A percentile compares a stretch with the other conserved stretches of the same genome.
Evolutionary conservation across 2,797 vertebrate genomes (phyloP).

Genomic region (Oceanodroma leucorhoa): DNA sequence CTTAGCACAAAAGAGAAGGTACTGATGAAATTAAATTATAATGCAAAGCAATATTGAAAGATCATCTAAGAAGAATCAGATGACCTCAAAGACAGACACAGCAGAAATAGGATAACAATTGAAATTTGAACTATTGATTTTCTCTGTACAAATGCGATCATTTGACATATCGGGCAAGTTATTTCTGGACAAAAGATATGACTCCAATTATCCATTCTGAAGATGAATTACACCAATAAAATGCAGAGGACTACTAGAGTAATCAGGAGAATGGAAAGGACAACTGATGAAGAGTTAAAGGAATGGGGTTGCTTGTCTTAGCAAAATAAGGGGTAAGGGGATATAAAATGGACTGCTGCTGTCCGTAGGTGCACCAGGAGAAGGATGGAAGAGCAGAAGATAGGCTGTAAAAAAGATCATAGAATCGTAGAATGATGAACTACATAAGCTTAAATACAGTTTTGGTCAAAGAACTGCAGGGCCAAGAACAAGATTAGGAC

Average conservation of each 20-base stretch:
- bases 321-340: neutral
- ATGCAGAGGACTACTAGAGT: neutral
- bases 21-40: neutral
- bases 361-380: neutral
- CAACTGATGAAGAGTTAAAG: neutral
- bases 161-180: neutral
- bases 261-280: neutral
- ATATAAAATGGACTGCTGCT: neutral
- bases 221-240: neutral
- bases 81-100: neutral
- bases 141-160: neutral
- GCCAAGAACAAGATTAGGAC: neutral
- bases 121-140: neutral
- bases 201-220: neutral
- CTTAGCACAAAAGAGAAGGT: neutral
- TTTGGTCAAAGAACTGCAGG: neutral
- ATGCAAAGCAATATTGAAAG: neutral
- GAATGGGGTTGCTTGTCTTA: neutral
- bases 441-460: neutral
- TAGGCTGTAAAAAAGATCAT: neutral
- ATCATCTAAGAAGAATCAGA: neutral
- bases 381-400: neutral
- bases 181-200: neutral
- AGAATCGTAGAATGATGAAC: neutral
- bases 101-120: neutral